Evolutionary conservation across 2,888 invertebrate species (phyloP).

Genomic region (Mesorhabditis sp.): DNA sequence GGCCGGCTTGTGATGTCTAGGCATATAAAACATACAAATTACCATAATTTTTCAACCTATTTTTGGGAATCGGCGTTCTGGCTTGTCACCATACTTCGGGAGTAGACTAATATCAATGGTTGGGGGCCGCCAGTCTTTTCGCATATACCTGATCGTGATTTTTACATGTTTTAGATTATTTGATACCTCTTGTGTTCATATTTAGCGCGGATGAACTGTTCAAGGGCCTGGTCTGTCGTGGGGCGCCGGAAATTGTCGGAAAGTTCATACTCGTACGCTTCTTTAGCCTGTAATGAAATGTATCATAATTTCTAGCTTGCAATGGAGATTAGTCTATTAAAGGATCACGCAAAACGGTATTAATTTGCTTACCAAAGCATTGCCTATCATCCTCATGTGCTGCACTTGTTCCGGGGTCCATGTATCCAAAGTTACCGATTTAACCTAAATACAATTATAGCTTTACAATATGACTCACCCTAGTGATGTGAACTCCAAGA

Average conservation of each 20-base stretch:
- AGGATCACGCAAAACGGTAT: neutral
- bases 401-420: conserved; percentile 98
- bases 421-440: conserved; percentile 92
- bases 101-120: neutral
- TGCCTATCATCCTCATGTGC: conserved; percentile 93
- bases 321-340: neutral
- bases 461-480: conserved; percentile 18
- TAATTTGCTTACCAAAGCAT: conserved; percentile 76
- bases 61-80: neutral
- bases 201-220: conserved; percentile 92
- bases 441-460: conserved; percentile 66
- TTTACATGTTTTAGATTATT: neutral
- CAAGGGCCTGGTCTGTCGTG: conserved; percentile 84
- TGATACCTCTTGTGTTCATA: conserved; percentile 95
- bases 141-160: neutral
- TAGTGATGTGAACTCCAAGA: conserved; percentile 92
- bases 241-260: conserved; percentile 78
- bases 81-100: neutral
- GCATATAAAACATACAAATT: too few species aligned
- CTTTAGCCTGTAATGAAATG: neutral
- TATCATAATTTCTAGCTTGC: neutral
- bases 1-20: too few species aligned
- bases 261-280: conserved; percentile 45
- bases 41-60: neutral
- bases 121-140: neutral